These are phyloP conservation scores for Danaus melanippus DNA, from an alignment of 1,140 invertebrate species.

Conservation along the genomic window DNA sequence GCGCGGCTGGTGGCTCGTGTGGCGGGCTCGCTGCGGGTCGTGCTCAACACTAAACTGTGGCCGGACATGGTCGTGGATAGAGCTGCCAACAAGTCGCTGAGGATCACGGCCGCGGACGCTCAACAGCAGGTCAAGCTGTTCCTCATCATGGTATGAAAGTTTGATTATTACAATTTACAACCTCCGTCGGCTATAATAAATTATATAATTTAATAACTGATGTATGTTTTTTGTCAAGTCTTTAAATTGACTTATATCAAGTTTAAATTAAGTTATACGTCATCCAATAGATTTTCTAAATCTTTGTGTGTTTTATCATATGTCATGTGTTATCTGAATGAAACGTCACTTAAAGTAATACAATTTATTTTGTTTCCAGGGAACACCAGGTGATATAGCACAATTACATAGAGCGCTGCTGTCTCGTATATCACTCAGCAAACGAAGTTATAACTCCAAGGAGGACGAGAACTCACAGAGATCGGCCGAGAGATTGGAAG, in stretches of 20 bases:
- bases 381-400: slow-evolving; percentile 84
- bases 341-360: too few relatives aligned
- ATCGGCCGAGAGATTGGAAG: slow-evolving; percentile 43
- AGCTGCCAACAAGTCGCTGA: slow-evolving; percentile 88
- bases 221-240: too few relatives aligned
- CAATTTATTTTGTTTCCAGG: slow-evolving; percentile 67
- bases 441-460: slow-evolving; percentile 30
- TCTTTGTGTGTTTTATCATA: too few relatives aligned
- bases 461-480: slow-evolving; percentile 36
- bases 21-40: slow-evolving; percentile 88
- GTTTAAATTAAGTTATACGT: too few relatives aligned
- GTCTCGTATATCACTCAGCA: slow-evolving; percentile 40
- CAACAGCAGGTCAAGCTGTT: slow-evolving; percentile 89
- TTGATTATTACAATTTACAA: slow-evolving; percentile 1
- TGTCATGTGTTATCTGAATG: too few relatives aligned
- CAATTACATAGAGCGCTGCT: slow-evolving; percentile 79
- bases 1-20: slow-evolving; percentile 87
- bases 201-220: background rate
- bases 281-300: too few relatives aligned
- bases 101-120: slow-evolving; percentile 90
- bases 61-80: slow-evolving; percentile 91
- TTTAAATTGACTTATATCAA: too few relatives aligned
- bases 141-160: slow-evolving; percentile 79
- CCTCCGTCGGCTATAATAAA: too few relatives aligned
- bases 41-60: slow-evolving; percentile 96